Conservation (phyloP, 2,113 vertebrate species). For the Dipodomys ordii region DNA sequence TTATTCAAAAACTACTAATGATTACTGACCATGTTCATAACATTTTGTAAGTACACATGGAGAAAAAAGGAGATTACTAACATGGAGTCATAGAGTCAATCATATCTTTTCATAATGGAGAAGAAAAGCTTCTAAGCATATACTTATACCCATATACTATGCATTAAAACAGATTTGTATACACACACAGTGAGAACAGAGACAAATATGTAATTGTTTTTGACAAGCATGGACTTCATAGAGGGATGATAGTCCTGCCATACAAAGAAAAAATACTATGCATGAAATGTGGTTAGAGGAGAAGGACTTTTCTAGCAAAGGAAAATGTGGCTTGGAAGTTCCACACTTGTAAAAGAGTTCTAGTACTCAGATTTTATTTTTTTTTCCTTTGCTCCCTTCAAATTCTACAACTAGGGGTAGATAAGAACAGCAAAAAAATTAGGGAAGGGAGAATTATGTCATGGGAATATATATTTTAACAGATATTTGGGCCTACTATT, state of each 20-base stretch:
- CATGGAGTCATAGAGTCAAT: background rate
- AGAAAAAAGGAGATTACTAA: conserved; percentile 48
- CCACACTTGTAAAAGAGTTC: background rate
- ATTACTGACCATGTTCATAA: background rate
- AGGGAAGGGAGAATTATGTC: background rate
- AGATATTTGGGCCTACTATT: background rate
- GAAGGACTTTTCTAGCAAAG: background rate
- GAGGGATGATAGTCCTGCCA: background rate
- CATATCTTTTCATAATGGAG: background rate
- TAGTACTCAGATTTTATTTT: background rate
- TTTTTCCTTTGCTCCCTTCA: background rate
- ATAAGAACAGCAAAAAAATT: background rate
- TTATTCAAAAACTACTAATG: background rate
- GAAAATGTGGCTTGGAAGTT: too few species aligned
- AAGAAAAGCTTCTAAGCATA: background rate
- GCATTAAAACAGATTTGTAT: background rate
- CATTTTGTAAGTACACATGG: conserved; percentile 5
- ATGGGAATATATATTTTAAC: background rate
- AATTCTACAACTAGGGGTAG: background rate
- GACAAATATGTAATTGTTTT: background rate
- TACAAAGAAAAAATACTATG: background rate
- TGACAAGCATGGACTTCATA: background rate
- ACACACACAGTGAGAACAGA: background rate
- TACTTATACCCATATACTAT: background rate
- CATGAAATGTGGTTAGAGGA: background rate